Conservation (phyloP, 2,797 vertebrate species). For the Silurus aristotelis region DNA sequence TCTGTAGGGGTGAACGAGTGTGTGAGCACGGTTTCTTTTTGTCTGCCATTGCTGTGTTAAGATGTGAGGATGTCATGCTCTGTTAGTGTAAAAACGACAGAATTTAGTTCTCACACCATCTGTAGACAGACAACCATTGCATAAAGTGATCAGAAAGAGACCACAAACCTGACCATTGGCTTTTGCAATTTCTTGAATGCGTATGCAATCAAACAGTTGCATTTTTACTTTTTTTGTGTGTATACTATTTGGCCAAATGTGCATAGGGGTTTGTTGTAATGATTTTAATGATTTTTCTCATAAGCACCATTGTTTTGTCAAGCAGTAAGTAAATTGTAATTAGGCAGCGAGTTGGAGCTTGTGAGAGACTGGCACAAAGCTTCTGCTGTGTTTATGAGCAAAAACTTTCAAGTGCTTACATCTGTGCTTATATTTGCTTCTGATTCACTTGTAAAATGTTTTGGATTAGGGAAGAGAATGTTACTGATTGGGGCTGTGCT, state of each 20-base stretch:
- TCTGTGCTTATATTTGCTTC: constrained; percentile 5
- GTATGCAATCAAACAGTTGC: neutral
- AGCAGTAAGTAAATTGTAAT: neutral
- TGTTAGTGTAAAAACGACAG: neutral
- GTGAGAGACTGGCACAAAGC: neutral
- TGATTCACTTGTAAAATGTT: neutral
- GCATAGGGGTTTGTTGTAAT: neutral
- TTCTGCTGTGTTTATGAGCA: neutral
- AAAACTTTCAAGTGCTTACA: neutral
- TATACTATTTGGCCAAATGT: neutral
- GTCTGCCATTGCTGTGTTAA: neutral
- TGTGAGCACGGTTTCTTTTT: constrained; percentile 15
- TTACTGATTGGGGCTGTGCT: neutral
- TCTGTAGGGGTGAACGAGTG: constrained; percentile 4
- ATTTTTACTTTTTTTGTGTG: neutral
- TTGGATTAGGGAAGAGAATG: neutral
- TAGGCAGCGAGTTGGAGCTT: neutral
- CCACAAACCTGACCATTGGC: neutral
- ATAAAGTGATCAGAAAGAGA: neutral
- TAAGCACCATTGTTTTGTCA: neutral
- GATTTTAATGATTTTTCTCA: neutral
- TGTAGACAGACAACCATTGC: neutral
- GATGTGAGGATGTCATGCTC: neutral
- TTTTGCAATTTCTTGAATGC: neutral
- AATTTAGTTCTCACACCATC: neutral